A percentile compares a stretch with the other conserved stretches of the same genome.
Evolutionary conservation across 2,797 vertebrate genomes (phyloP).

Genomic region (Lithobates sylvaticus): DNA sequence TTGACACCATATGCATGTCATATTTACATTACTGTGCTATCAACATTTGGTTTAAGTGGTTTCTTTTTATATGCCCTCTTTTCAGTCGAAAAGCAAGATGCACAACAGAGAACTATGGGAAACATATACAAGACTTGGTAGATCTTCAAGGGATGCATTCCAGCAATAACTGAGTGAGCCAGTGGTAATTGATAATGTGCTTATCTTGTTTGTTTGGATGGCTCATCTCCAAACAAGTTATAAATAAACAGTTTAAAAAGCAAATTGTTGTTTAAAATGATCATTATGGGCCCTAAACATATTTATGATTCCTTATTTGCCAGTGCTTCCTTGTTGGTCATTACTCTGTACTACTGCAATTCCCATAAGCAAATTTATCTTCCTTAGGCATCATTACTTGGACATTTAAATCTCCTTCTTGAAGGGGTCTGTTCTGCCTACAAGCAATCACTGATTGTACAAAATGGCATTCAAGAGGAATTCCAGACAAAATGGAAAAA

Average conservation of each 20-base stretch:
- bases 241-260: slow-evolving; percentile 58
- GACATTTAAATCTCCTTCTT: slow-evolving; percentile 15
- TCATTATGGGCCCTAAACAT: slow-evolving; percentile 52
- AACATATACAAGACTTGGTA: background rate
- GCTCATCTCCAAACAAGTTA: slow-evolving; percentile 53
- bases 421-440: slow-evolving; percentile 13
- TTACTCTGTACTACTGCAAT: slow-evolving; percentile 38
- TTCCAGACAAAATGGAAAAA: background rate
- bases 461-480: background rate
- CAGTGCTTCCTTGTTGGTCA: slow-evolving; percentile 40
- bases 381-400: slow-evolving; percentile 52
- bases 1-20: slow-evolving; percentile 42
- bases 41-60: slow-evolving; percentile 15
- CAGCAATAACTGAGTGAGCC: slow-evolving; percentile 43
- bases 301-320: slow-evolving; percentile 60
- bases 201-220: slow-evolving; percentile 59
- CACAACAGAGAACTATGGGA: slow-evolving; percentile 4
- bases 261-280: slow-evolving; percentile 60
- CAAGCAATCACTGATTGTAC: slow-evolving; percentile 1
- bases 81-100: slow-evolving; percentile 39
- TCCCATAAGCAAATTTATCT: slow-evolving; percentile 56
- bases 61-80: slow-evolving; percentile 14
- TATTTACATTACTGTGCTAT: slow-evolving; percentile 35
- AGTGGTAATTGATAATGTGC: slow-evolving; percentile 60
- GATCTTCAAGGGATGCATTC: slow-evolving; percentile 44